These are phyloP conservation scores for Danio aesculapii DNA, from an alignment of 2,797 vertebrate species.

Conservation along the genomic window DNA sequence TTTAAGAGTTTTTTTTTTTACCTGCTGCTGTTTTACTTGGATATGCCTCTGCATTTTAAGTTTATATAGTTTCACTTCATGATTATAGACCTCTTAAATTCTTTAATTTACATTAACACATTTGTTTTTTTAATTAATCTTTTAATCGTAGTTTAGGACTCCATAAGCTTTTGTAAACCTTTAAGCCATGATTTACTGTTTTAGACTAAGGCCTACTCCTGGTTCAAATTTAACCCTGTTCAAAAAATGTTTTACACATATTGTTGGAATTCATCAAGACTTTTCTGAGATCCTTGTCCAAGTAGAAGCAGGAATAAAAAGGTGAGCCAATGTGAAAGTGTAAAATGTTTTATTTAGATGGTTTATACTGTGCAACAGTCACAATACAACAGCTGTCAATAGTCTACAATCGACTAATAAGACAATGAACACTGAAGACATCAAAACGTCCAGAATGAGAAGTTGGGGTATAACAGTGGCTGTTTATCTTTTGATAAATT, in stretches of 20 bases:
- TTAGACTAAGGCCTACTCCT: no score
- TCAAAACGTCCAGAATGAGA: constrained; percentile 70
- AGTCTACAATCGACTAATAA: constrained; percentile 77
- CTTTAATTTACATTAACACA: no score
- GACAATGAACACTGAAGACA: constrained; percentile 81
- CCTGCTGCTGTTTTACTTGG: no score
- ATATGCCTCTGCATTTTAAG: no score
- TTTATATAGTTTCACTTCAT: no score
- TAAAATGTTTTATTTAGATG: constrained; percentile 88
- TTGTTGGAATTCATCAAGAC: neutral
- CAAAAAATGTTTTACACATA: neutral
- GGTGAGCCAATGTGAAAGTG: constrained; percentile 66
- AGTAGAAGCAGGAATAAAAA: neutral
- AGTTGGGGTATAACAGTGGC: constrained; percentile 52
- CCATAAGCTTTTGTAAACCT: no score
- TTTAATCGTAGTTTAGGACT: no score
- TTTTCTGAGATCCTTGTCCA: neutral
- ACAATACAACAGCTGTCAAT: constrained; percentile 86
- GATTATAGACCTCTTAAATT: no score
- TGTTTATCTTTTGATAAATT: constrained; percentile 62
- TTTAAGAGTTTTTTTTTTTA: no score
- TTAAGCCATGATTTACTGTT: no score
- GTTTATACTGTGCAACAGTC: constrained; percentile 89
- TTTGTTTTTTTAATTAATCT: no score
- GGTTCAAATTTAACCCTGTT: no score